Evolutionary conservation across 2,888 invertebrate genomes (phyloP), one percentile per base, ranked within the genome.

Genomic region (Lobophora halterata): DNA sequence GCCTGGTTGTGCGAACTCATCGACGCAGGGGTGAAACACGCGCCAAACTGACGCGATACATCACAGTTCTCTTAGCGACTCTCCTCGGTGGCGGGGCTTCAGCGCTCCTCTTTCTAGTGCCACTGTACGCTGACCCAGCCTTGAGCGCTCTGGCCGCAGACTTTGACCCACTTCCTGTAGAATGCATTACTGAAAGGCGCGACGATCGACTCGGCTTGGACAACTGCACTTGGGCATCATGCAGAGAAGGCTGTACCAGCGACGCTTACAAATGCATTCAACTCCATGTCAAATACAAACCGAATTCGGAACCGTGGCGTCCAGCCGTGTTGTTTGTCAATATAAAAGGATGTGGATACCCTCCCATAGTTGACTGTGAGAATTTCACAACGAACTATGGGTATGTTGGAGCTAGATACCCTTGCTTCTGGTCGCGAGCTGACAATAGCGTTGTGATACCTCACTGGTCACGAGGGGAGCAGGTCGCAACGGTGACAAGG

Each of bases 261-360:
- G 94, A 94, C 72, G 91, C 92, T 30, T 92, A 91, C 76, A 88
- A 88, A 55, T 92, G 92, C 71, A 92, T 90, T 14, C 92, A 92
- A 59, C 86, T 92, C 18, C 91, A 91, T 68, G 92, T 92, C 5
- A 89, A 89, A 28, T 91, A 91, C 56, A 89, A 89, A 58, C 65
- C 88, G 31, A 67, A 88, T 28, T 52, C 70, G 7, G 80, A 76
- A 34, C 82, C 88, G 48, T 87, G 89, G 79, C 82, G 89, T 13
- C 90, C 90, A 28, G 92, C 91, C 2, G 89, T 91, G 21, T 80
- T 95, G 27, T 89, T 93, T 67, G 93, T 94, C 32, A 95, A 95
- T 77, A 93, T 94, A 65, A 95, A 94, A 69, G 95, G 95, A 36
- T 95, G 95, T 74, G 95, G 95, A 4, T 95, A 94, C 70, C 95